Base-by-base conservation (phyloP, 2,888 invertebrate species). In the Pollenia labialis region DNA sequence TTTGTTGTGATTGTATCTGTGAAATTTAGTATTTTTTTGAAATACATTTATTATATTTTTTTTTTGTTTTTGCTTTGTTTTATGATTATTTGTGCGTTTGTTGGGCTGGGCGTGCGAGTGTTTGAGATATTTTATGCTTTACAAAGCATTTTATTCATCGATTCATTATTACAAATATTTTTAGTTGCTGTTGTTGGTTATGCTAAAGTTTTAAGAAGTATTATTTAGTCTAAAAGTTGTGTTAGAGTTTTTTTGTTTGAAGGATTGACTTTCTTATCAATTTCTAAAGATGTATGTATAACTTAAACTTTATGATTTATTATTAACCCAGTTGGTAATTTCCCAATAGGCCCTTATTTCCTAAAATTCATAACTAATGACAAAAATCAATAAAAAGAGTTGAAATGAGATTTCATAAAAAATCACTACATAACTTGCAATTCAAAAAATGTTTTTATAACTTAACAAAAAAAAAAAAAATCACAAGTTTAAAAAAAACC, bases 61-160 rank as follows among this genome's bases (percentile, higher is more conserved):
- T 58, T 72, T 4, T 40, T 42, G 14, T n/a, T 18, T 32, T 50
- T 42, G 62, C 1, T 50, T 62, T 52, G 23, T 46, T 82, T 50
- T 69, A 52, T 58, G 56, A 52, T 23, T 76, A 32, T 72, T 48
- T 18, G n/a, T n/a, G 7, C 8, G 14, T 44, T 46, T 40, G 9
- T n/a, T 60, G 58, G 62, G 14, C 44, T 60, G 58, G 62, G 14
- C 44, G 50, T 50, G n/a, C 56, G 16, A 23, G 8, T 42, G 60
- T 54, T 18, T 79, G 54, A 32, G 50, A 32, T 58, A 56, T 72
- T 80, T 82, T 72, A 16, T 82, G 62, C 62, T 66, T 68, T 69
- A 79, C 82, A 80, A 82, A 86, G 79, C 79, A 82, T 82, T 86
- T 86, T 75, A 86, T 86, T 86, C 79, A 84, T 71, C 58, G 58